A percentile compares a stretch with the other conserved stretches of the same genome.
Conservation (phyloP, 1,140 invertebrate species). For the Globodera rostochiensis region DNA sequence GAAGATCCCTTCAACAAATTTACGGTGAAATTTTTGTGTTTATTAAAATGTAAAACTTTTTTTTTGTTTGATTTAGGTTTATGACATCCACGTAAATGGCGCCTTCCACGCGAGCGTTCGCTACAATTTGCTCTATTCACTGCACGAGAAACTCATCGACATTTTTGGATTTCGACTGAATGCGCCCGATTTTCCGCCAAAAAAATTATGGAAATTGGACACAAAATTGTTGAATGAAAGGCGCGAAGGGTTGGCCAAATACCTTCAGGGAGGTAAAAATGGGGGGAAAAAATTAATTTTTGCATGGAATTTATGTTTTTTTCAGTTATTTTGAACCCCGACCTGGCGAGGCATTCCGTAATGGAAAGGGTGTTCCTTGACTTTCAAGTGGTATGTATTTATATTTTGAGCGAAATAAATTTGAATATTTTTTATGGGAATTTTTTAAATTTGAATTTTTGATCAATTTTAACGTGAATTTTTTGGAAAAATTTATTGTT, state of each 20-base stretch:
- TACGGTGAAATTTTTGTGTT: constrained; percentile 25
- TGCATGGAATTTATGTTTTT: not conserved
- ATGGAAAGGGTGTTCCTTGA: constrained; percentile 48
- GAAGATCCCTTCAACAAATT: constrained; percentile 43
- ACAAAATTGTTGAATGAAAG: constrained; percentile 45
- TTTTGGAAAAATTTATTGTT: too few species aligned
- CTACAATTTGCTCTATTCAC: constrained; percentile 42
- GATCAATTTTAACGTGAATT: too few species aligned
- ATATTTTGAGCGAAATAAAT: not conserved
- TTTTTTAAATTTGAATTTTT: too few species aligned
- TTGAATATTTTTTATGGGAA: too few species aligned
- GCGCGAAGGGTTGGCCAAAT: constrained; percentile 50
- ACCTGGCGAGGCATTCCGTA: constrained; percentile 43
- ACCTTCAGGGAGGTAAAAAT: constrained; percentile 48
- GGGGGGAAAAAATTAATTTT: not conserved
- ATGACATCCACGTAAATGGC: constrained; percentile 54
- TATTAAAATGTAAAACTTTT: constrained; percentile 9
- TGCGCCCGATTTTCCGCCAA: constrained; percentile 51
- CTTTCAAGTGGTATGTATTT: constrained; percentile 50
- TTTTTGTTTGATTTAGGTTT: constrained; percentile 37
- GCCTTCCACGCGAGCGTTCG: constrained; percentile 54
- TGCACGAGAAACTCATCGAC: constrained; percentile 53
- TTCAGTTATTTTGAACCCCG: constrained; percentile 47
- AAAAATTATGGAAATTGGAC: constrained; percentile 55
- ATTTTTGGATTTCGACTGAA: constrained; percentile 49